Conservation (phyloP, 2,797 vertebrate species). For the Gymnoscopelus microlampas region DNA sequence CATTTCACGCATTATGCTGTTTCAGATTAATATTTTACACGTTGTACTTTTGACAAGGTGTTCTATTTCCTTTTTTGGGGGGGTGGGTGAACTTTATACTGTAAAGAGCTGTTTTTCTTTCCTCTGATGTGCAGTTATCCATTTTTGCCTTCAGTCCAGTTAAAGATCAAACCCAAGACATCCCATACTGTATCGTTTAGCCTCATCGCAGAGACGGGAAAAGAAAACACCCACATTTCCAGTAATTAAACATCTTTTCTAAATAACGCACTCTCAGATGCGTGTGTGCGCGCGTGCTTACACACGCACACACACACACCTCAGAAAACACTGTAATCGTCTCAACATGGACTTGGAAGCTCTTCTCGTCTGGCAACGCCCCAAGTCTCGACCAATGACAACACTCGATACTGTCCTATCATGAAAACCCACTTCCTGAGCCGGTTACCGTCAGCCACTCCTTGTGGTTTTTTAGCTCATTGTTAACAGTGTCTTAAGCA, state of each 20-base stretch:
- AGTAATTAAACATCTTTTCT: conserved; percentile 52
- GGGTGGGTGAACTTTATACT: background rate
- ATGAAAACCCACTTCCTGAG: conserved; percentile 58
- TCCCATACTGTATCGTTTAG: conserved; percentile 21
- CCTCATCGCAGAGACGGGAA: conserved; percentile 16
- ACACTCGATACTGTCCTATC: conserved; percentile 48
- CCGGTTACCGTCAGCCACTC: conserved; percentile 42
- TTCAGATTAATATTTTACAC: conserved; percentile 5
- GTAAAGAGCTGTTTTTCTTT: background rate
- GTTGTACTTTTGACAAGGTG: background rate
- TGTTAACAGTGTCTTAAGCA: conserved; percentile 51
- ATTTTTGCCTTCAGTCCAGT: conserved; percentile 22
- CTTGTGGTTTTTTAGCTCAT: conserved; percentile 69
- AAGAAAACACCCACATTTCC: conserved; percentile 29
- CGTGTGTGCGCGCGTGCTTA: background rate
- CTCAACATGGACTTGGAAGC: conserved; percentile 50
- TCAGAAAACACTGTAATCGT: conserved; percentile 52
- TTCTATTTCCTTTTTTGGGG: too few species aligned
- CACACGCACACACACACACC: conserved; percentile 33
- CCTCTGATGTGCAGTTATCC: conserved; percentile 5
- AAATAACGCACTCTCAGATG: conserved; percentile 32
- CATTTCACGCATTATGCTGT: too few species aligned
- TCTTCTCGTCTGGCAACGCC: conserved; percentile 50
- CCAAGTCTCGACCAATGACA: conserved; percentile 60
- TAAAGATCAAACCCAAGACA: conserved; percentile 45